Evolutionary conservation across 2,113 vertebrate species (phyloP), one percentile per base, ranked within the genome.

Genomic region (Nannospalax galili): DNA sequence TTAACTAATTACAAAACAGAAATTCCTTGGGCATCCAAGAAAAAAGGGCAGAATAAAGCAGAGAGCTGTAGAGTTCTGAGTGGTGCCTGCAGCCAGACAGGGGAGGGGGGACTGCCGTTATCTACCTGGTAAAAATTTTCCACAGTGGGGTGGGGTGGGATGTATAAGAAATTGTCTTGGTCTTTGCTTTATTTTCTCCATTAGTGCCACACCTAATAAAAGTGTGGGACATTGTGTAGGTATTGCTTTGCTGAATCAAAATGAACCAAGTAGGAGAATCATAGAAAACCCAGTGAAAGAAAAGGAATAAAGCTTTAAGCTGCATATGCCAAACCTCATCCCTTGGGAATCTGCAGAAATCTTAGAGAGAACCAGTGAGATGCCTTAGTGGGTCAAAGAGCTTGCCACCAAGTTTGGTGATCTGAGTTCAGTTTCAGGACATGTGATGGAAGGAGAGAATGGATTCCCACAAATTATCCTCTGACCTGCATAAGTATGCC

Each of bases 291-390:
- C 14, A 78, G 0, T 2, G 11, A 30, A 84, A 84, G 60, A 42
- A 84, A 81, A 89, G 73, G 4, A 32, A 24, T 16, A 84, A 86
- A 3, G 35, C 56, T 4, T 0, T 20, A 69, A 86, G 24, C 20
- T 28, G 37, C 20, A 80, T 0, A 14, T 24, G 1, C 1, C 0
- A 20, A 0, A 28, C 37, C 17, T 35, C 12, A 26, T 65, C 12
- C 35, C 37, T 73, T 62, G 14, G 56, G 20, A 90, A 65, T 40
- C 67, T 67, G 35, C 3, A 84, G 70, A 82, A 65, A 85, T 78
- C 17, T 73, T 37, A 37, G 24, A 16, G 86, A 75, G 60, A 37
- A 9, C 22, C 40, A 65, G 17, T 52, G 48, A 52, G 48, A 52
- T 52, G 48, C 48, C 48, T 6, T 28, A 35, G 3, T 22, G 28